Percentiles rank a stretch among this genome's conserved stretches.
These are phyloP conservation scores for Metopia argyrocephala DNA, from an alignment of 2,888 invertebrate species.

Conservation along the genomic window DNA sequence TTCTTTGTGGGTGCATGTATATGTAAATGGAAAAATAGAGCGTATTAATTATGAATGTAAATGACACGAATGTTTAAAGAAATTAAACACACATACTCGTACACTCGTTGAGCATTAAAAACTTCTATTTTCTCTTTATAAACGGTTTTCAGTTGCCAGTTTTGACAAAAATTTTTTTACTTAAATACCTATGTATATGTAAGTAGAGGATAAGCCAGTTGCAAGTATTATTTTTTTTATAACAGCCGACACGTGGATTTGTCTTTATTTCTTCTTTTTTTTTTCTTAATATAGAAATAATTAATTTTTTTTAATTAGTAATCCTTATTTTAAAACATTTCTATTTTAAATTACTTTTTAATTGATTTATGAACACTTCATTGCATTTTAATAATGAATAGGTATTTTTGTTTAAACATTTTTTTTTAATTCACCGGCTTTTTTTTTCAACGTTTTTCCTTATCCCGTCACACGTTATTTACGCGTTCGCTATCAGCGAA, in stretches of 20 bases:
- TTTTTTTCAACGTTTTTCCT: slow-evolving; percentile 13
- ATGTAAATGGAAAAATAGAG: slow-evolving; percentile 61
- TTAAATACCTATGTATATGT: no score
- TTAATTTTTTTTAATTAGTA: neutral
- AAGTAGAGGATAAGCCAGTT: no score
- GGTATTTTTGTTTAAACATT: no score
- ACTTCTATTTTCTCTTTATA: neutral
- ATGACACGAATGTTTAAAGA: slow-evolving; percentile 61
- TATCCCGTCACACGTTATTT: slow-evolving; percentile 35
- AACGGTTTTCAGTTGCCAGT: neutral
- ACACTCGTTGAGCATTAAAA: neutral
- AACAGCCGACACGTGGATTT: neutral
- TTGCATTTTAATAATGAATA: no score
- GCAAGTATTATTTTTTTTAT: no score
- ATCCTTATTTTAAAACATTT: neutral
- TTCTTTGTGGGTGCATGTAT: slow-evolving; percentile 10
- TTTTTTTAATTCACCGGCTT: slow-evolving; percentile 11
- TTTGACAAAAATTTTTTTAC: neutral
- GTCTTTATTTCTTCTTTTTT: neutral
- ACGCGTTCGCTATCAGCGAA: slow-evolving; percentile 64
- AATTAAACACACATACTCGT: neutral
- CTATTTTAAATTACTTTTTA: neutral
- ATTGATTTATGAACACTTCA: no score
- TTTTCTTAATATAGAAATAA: neutral
- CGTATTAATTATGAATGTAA: slow-evolving; percentile 67